Base-by-base conservation (phyloP, 2,113 vertebrate species). In the Phrynosoma platyrhinos region DNA sequence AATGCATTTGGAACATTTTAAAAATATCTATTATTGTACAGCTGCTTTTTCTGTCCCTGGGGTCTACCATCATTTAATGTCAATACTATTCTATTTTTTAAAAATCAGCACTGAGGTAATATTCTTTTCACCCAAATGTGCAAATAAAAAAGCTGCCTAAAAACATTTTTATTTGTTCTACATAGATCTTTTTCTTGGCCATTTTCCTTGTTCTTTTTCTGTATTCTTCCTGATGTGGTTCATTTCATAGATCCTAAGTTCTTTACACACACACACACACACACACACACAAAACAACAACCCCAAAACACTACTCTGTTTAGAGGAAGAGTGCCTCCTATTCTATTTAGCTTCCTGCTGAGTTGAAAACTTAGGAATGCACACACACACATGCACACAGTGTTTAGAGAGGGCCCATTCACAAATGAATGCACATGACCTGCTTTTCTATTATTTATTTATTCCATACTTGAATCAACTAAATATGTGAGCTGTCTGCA, bases 121-220 rank as follows among this genome's bases (percentile, higher is more conserved):
- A 91, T 93, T 94, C 79, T 91, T 90, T 94, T 58, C 55, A 64
- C 55, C 91, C 85, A 89, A 93, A 86, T 91, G 68, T 91, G 82
- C 13, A n/a, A 87, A 87, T 92, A 91, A 94, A 92, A 36, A 93
- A 66, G 74, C 78, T 89, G 85, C 0, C 12, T 84, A n/a, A 89
- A 93, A 93, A 64, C 3, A 90, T 91, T 88, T 95, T 88, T 77
- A 88, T 90, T 78, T 85, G 27, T 88, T 92, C 64, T 85, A 6
- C 23, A 12, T 74, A 92, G 27, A 89, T 83, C 20, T 87, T 94
- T 95, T 91, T 68, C 68, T 82, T 92, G 92, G 88, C 84, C 89
- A 77, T 89, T 94, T 88, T 25, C 23, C 88, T 94, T 91, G 78
- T 90, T 87, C 86, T 88, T 89, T 87, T 42, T 79, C 91, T 82